Conservation (phyloP, 2,888 invertebrate genomes). For the Tinea semifulvella region DNA sequence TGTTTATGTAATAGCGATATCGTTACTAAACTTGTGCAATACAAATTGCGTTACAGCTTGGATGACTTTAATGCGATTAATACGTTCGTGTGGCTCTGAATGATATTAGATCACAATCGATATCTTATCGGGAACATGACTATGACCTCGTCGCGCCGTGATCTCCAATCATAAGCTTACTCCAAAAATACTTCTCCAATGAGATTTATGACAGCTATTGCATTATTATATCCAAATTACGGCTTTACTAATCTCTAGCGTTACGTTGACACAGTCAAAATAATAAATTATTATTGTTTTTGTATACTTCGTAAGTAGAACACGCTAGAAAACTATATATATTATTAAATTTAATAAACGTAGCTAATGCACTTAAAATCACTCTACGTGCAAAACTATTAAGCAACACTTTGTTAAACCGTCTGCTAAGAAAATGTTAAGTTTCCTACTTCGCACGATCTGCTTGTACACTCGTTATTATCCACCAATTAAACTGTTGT, state of each 20-base stretch:
- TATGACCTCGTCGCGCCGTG: conserved; percentile 28
- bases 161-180: conserved; percentile 16
- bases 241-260: no score
- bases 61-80: conserved; percentile 16
- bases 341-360: conserved; percentile 2
- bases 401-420: conserved; percentile 1
- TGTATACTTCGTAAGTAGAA: no score
- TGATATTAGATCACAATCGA: conserved; percentile 27
- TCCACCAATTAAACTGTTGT: conserved; percentile 8
- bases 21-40: conserved; percentile 18
- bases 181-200: no score
- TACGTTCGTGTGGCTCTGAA: conserved; percentile 15
- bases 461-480: conserved; percentile 4
- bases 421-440: conserved; percentile 9
- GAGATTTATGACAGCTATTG: no score
- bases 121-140: conserved; percentile 25
- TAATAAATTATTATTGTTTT: no score
- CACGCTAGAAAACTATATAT: no score
- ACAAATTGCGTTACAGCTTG: conserved; percentile 16
- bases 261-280: no score
- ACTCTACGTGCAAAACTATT: conserved; percentile 3
- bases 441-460: conserved; percentile 8
- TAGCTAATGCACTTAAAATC: neutral
- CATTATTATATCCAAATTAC: no score
- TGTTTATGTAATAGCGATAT: conserved; percentile 9